Base-by-base conservation (phyloP, 2,888 invertebrate species). In the Hypomecis atomaria region DNA sequence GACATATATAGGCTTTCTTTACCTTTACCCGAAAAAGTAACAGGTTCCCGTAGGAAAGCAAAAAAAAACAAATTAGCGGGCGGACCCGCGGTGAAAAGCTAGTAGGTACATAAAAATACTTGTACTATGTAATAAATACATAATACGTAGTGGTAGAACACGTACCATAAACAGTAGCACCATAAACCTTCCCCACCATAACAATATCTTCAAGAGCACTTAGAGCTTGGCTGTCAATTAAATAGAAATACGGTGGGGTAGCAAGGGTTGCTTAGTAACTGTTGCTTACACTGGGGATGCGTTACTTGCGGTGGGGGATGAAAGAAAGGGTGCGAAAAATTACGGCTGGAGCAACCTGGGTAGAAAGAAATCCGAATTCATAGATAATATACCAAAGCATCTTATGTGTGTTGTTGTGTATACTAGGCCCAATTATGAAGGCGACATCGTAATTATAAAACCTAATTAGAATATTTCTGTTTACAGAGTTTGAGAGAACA, bases 221-320 rank as follows among this genome's bases (percentile, higher is more conserved):
- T 52, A 61, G 60, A 60, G 60, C 60, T 43, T 37, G 44, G 52
- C 60, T 71, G 71, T 71, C 71, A 71, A 71, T 71, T 71, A 71
- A 58, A 60, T 68, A 68, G 66, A 71, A 63, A 65, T 70, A 71
- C 60, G 61, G 63, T 36, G 23, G 50, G 60, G 48, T 40, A n/a
- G 52, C 47, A 56, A 13, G 59, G 65, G 63, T 59, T 62, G 52
- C 36, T n/a, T 52, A 55, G 56, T 6, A 33, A 42, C 52, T 52
- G 52, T 33, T 42, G 9, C 5, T 40, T 23, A 42, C 10, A 33
- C 40, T 52, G 40, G 6, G 13, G 13, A 36, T 36, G 10, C 11
- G 50, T 5, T 50, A 37, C 37, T 13, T 5, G 5, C 13, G 36
- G 50, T 9, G 34, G 54, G 9, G 4, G 9, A 45, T 23, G 37